Conservation (phyloP, 30 jellyfish, hydroid and myxozoan species). For the Clytia hemisphaerica region DNA sequence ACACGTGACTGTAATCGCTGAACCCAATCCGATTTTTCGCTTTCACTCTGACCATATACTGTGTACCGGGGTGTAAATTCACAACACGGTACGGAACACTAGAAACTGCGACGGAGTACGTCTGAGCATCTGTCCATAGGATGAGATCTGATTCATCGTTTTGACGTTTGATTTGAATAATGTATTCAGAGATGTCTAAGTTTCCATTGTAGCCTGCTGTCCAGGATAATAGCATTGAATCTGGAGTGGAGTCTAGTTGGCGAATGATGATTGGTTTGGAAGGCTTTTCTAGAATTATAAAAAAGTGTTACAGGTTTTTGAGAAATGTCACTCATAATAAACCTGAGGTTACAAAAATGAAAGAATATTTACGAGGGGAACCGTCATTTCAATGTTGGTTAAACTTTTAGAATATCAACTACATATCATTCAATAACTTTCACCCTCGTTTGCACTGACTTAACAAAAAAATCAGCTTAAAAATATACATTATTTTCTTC, state of each 20-base stretch:
- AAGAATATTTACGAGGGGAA: too few species aligned
- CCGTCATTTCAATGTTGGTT: too few species aligned
- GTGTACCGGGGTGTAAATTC: slow-evolving; percentile 50
- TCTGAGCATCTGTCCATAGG: slow-evolving; percentile 29
- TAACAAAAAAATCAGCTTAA: too few species aligned
- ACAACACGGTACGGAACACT: slow-evolving; percentile 15
- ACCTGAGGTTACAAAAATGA: too few species aligned
- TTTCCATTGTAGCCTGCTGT: slow-evolving; percentile 59
- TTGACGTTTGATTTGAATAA: slow-evolving; percentile 37
- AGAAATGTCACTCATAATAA: too few species aligned
- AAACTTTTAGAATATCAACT: too few species aligned
- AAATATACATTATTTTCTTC: too few species aligned
- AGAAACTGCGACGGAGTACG: slow-evolving; percentile 32
- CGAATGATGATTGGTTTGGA: slow-evolving; percentile 29
- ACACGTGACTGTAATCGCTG: slow-evolving; percentile 51
- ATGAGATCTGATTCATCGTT: too few species aligned
- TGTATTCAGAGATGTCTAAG: slow-evolving; percentile 30
- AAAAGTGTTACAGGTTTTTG: too few species aligned
- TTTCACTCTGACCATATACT: slow-evolving; percentile 47
- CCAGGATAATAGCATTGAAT: slow-evolving; percentile 63
- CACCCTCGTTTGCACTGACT: too few species aligned
- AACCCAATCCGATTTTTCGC: slow-evolving; percentile 55
- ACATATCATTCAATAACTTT: too few species aligned
- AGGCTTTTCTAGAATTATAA: slow-evolving; percentile 29
- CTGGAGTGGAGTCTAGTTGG: slow-evolving; percentile 38